Evolutionary conservation across 92 coral and sea anemone species (phyloP).

Genomic region (Zoanthus sociatus): DNA sequence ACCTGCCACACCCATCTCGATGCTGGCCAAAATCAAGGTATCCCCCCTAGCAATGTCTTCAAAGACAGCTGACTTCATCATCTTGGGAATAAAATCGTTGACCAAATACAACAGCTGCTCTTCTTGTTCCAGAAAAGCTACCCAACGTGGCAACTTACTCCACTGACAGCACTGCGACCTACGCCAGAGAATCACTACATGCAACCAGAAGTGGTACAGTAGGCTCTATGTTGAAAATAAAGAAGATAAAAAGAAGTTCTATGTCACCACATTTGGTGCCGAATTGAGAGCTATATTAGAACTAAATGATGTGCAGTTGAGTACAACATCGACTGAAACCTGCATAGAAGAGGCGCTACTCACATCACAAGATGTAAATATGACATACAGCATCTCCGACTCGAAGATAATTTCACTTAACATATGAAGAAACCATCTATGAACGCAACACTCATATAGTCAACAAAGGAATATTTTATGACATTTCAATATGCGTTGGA

Average conservation of each 20-base stretch:
- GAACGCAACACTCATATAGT: constrained; percentile 46
- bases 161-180: constrained; percentile 56
- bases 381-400: constrained; percentile 52
- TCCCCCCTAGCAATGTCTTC: constrained; percentile 52
- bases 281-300: constrained; percentile 55
- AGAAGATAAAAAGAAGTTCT: constrained; percentile 55
- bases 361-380: constrained; percentile 52
- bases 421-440: constrained; percentile 46
- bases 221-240: constrained; percentile 53
- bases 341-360: constrained; percentile 55
- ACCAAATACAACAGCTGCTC: constrained; percentile 56
- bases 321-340: constrained; percentile 52
- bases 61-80: constrained; percentile 51
- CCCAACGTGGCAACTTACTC: constrained; percentile 54
- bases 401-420: constrained; percentile 44
- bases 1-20: constrained; percentile 51
- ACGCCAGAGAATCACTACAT: constrained; percentile 55
- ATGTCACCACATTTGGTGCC: constrained; percentile 56
- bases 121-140: constrained; percentile 56
- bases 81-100: constrained; percentile 57
- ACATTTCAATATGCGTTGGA: constrained; percentile 47
- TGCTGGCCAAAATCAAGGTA: constrained; percentile 56
- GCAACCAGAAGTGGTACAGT: constrained; percentile 55
- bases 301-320: constrained; percentile 56
- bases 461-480: constrained; percentile 48